These are phyloP conservation scores for Cheilosia vernalis DNA, from an alignment of 2,888 invertebrate species.

Conservation along the genomic window DNA sequence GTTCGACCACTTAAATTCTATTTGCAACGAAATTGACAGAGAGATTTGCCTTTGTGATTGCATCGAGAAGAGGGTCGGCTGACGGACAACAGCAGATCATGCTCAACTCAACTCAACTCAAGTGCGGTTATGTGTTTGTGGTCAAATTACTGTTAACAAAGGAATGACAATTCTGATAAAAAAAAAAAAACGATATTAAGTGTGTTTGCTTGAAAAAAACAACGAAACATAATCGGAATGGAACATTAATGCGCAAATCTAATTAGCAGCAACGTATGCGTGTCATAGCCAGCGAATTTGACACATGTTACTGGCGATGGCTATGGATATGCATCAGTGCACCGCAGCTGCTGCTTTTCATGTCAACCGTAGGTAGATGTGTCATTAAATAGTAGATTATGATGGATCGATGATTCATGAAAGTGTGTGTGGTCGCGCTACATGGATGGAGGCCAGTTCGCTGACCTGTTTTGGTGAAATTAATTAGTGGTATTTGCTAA, in stretches of 20 bases:
- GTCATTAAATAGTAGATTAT: slow-evolving; percentile 46
- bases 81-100: neutral
- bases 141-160: slow-evolving; percentile 2
- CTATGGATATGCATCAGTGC: slow-evolving; percentile 44
- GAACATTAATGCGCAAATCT: slow-evolving; percentile 61
- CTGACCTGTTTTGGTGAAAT: neutral
- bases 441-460: neutral
- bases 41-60: slow-evolving; percentile 16
- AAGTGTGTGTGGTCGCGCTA: neutral
- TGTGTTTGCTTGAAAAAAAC: too few relatives aligned
- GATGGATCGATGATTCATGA: slow-evolving; percentile 57
- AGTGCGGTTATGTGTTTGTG: slow-evolving; percentile 36
- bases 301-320: slow-evolving; percentile 57
- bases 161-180: slow-evolving; percentile 2
- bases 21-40: slow-evolving; percentile 67
- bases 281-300: slow-evolving; percentile 44
- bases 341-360: slow-evolving; percentile 38
- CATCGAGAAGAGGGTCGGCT: neutral
- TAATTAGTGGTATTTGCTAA: too few relatives aligned
- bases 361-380: slow-evolving; percentile 38
- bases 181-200: too few relatives aligned
- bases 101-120: neutral
- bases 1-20: slow-evolving; percentile 72
- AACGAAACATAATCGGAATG: slow-evolving; percentile 32
- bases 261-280: slow-evolving; percentile 67